Evolutionary conservation across 2,797 vertebrate species (phyloP), one percentile per base, ranked within the genome.

Genomic region (Mus caroli): DNA sequence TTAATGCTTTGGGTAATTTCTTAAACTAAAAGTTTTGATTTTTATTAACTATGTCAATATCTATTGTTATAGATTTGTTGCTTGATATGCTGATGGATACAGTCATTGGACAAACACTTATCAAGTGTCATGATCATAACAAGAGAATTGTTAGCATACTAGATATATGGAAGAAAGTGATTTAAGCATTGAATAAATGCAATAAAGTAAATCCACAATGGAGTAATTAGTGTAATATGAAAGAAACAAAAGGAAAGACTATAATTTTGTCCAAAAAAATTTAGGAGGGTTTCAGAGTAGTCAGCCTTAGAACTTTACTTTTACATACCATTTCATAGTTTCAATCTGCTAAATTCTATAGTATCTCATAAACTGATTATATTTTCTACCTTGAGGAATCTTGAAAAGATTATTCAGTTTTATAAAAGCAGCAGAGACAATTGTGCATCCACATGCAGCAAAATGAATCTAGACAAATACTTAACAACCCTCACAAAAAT

Each of bases 201-300:
- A 95, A 10, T 43, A 76, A 85, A 71, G 0, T 67, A 90, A 84
- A 84, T 4, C 5, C 54, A n/a, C 19, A 62, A 87, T 19, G 71
- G 28, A 93, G 34, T 50, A 90, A 83, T 64, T 37, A 64, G 17
- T 3, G 5, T 62, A 83, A 31, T 94, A 17, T 60, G 62, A 92
- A 91, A 60, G 17, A 37, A 88, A 1, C 34, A 93, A 90, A 92
- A 19, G 64, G n/a, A 85, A 80, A 78, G 26, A 46, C n/a, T 46
- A 34, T 90, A 78, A 52, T 24, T 67, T 37, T 93, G 28, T 11
- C 12, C 80, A n/a, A 15, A 43, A 43, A 83, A 43, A 9, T 71
- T 37, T 94, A 80, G 43, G 9, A 95, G 50, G n/a, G 13, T 56
- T 80, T 85, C n/a, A 95, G 20, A 88, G 14, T 60, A 92, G 28